Evolutionary conservation across 1,140 invertebrate genomes (phyloP), one percentile per base, ranked within the genome.

Genomic region (Sinonovacula constricta): DNA sequence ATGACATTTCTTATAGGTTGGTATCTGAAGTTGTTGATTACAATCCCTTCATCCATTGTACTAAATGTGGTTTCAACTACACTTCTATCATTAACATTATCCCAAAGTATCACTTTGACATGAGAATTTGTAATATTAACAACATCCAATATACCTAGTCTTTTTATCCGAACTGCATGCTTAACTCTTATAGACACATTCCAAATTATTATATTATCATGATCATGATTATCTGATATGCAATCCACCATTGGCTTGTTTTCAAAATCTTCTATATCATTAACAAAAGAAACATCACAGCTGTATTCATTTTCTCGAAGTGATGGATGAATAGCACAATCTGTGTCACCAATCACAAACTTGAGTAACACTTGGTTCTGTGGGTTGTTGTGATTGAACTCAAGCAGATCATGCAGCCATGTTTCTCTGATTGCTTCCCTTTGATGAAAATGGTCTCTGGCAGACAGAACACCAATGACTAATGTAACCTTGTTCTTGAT

Each of bases 401-500:
- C n/a, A n/a, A n/a, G n/a, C n/a, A 76, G 24, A 53, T 79, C 65
- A 18, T 24, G 75, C 22, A 84, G 24, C 86, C 86, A 87, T n/a
- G 83, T 84, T 28, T 82, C 59, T 49, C 86, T 70, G n/a, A 86
- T 77, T 26, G 81, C 67, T 65, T 79, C 33, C 51, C 86, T 80
- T 30, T 83, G 72, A 28, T 85, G 39, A 69, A 83, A 81, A 31
- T 87, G 71, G 26, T 85, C 77, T 36, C 86, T 80, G n/a, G 86
- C 83, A n/a, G 84, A 83, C 24, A 86, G 54, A 45, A 87, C 76
- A 36, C 85, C 84, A 22, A 87, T 78, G 3, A 79, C 83, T 12
- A 87, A 28, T 33, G 65, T 51, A 39, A 79, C 14, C 10, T 76
- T 26, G 14, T 57, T 24, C 36, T 72, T 81, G 24, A n/a, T n/a